Evolutionary conservation across 2,797 vertebrate genomes (phyloP).

Genomic region (Parauchenoglanis ngamensis): DNA sequence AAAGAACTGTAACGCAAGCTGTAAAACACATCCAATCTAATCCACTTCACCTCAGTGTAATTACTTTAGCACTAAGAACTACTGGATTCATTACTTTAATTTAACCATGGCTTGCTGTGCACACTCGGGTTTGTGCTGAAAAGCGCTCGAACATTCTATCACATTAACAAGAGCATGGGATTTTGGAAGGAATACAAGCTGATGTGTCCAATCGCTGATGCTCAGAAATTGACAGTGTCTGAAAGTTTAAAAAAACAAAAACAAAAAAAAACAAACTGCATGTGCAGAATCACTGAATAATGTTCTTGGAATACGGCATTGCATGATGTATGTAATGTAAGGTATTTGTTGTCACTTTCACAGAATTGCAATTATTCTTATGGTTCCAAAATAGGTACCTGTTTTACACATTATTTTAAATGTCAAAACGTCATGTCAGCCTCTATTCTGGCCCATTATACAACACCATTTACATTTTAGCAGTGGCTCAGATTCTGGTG

Average conservation of each 20-base stretch:
- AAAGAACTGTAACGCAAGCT: conserved; percentile 28
- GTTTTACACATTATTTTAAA: neutral
- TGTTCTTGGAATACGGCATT: neutral
- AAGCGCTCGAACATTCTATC: neutral
- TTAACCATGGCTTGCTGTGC: neutral
- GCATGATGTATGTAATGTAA: no score
- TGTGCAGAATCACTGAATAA: neutral
- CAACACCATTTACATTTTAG: neutral
- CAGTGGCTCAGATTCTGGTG: neutral
- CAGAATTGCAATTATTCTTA: neutral
- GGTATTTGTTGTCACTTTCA: neutral
- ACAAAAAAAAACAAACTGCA: neutral
- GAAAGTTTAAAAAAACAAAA: neutral
- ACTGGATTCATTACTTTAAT: conserved; percentile 44
- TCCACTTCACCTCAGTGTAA: conserved; percentile 41
- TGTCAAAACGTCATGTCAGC: neutral
- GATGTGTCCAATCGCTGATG: neutral
- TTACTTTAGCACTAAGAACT: conserved; percentile 45
- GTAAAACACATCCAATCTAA: conserved; percentile 48
- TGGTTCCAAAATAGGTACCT: neutral
- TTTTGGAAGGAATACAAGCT: neutral
- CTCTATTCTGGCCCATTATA: neutral
- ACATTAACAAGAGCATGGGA: neutral
- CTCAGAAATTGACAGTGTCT: neutral
- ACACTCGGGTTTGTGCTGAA: neutral